Conservation (phyloP, 2,113 vertebrate genomes). For the Lota lota region DNA sequence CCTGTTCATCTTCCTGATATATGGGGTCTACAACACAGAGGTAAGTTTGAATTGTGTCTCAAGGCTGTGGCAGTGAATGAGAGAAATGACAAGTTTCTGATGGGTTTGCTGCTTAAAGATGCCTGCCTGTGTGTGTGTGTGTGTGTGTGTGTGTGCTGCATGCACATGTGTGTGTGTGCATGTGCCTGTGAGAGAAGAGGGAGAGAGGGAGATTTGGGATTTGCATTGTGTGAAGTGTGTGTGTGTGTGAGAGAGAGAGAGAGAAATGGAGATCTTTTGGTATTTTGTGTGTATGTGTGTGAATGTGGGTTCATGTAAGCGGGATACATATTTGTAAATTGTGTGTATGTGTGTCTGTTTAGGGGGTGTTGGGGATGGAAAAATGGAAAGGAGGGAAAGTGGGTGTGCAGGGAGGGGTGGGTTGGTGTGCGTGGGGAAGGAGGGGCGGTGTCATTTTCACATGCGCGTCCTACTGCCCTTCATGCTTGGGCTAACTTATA, state of each 20-base stretch:
- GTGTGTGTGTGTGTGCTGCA: constrained; percentile 17
- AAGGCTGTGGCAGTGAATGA: constrained; percentile 99
- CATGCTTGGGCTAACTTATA: constrained; percentile 98
- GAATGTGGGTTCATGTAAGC: constrained; percentile 26
- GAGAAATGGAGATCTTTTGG: constrained; percentile 23
- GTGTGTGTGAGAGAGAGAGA: no score
- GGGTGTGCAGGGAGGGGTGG: constrained; percentile 27
- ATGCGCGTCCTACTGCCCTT: constrained; percentile 94
- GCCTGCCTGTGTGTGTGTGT: constrained; percentile 33
- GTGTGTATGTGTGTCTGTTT: constrained; percentile 17
- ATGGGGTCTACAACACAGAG: constrained; percentile 98
- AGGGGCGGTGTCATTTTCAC: constrained; percentile 73
- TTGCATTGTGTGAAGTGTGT: constrained; percentile 13
- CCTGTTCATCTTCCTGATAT: constrained; percentile 99
- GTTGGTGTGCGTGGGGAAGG: neutral
- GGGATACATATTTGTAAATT: neutral
- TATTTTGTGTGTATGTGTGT: constrained; percentile 18
- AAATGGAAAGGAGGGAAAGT: constrained; percentile 33
- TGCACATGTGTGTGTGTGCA: constrained; percentile 63
- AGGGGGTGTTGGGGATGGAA: constrained; percentile 32
- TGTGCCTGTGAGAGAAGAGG: constrained; percentile 16
- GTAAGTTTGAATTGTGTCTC: constrained; percentile 97
- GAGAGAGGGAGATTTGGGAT: neutral
- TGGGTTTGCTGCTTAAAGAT: constrained; percentile 87
- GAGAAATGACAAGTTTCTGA: constrained; percentile 99